phyloP scores from a whole-genome alignment of 2,888 invertebrate genomes.

The Pollenia griseotomentosa region DNA sequence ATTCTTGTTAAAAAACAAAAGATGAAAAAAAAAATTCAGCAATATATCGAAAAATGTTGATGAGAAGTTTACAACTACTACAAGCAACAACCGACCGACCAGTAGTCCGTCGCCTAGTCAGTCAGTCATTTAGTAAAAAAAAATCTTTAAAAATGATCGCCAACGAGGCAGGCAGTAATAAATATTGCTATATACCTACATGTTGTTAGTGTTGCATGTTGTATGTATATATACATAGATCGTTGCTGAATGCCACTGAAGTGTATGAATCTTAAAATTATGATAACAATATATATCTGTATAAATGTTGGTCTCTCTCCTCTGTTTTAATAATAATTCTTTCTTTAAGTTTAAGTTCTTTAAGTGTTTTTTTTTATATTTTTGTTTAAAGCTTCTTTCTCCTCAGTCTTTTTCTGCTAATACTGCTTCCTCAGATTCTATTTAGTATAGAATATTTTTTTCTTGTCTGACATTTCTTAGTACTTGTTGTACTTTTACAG shows the following conservation, averaged over 20 bases:
- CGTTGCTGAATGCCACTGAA: slow-evolving; percentile 44
- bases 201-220: slow-evolving; percentile 27
- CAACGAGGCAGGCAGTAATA: slow-evolving; percentile 54
- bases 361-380: background rate
- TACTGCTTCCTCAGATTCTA: slow-evolving; percentile 9
- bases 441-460: background rate
- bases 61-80: slow-evolving; percentile 59
- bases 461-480: slow-evolving; percentile 44
- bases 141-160: slow-evolving; percentile 50
- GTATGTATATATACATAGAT: background rate
- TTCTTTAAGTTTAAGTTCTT: slow-evolving; percentile 33
- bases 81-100: slow-evolving; percentile 60
- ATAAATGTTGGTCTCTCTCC: slow-evolving; percentile 21
- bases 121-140: slow-evolving; percentile 22
- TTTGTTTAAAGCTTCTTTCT: slow-evolving; percentile 18
- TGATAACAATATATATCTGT: slow-evolving; percentile 46
- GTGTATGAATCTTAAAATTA: slow-evolving; percentile 66
- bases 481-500: slow-evolving; percentile 57
- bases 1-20: slow-evolving; percentile 56
- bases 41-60: slow-evolving; percentile 58
- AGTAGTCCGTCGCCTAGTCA: slow-evolving; percentile 41
- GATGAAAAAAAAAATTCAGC: slow-evolving; percentile 30
- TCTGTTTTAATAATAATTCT: slow-evolving; percentile 38
- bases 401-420: slow-evolving; percentile 10
- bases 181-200: background rate